These are phyloP conservation scores for Yponomeuta cagnagella DNA, from an alignment of 2,888 invertebrate genomes.

Conservation along the genomic window DNA sequence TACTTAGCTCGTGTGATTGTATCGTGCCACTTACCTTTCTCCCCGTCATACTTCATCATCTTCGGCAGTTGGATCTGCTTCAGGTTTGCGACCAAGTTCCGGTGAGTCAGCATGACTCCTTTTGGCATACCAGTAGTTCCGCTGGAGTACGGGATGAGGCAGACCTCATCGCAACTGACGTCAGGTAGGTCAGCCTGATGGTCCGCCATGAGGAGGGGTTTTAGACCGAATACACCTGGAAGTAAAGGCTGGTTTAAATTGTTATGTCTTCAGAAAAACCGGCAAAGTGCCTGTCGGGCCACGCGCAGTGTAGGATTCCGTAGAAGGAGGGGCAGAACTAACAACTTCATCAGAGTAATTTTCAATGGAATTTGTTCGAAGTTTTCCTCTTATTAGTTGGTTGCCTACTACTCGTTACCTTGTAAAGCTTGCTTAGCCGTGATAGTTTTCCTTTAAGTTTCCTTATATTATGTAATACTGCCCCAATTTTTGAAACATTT, in stretches of 20 bases:
- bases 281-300: too few species aligned
- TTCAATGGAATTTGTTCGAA: too few species aligned
- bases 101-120: slow-evolving; percentile 84
- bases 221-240: slow-evolving; percentile 64
- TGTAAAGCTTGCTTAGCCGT: too few species aligned
- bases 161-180: slow-evolving; percentile 67
- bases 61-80: slow-evolving; percentile 62
- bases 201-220: slow-evolving; percentile 58
- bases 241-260: slow-evolving; percentile 20
- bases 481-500: too few species aligned
- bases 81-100: slow-evolving; percentile 77
- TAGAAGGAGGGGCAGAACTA: too few species aligned
- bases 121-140: slow-evolving; percentile 90
- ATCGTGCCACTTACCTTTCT: slow-evolving; percentile 45
- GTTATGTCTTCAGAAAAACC: background rate
- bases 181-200: slow-evolving; percentile 57
- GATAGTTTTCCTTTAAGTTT: too few species aligned
- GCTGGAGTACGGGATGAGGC: slow-evolving; percentile 78
- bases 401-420: too few species aligned
- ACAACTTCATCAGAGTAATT: too few species aligned
- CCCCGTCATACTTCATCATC: slow-evolving; percentile 58
- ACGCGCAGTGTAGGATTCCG: too few species aligned
- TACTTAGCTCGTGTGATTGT: too few species aligned
- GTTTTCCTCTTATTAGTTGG: too few species aligned
- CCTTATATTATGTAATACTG: too few species aligned